Evolutionary conservation across 2,888 invertebrate species (phyloP), one percentile per base, ranked within the genome.

Genomic region (Teinopalpus imperialis): DNA sequence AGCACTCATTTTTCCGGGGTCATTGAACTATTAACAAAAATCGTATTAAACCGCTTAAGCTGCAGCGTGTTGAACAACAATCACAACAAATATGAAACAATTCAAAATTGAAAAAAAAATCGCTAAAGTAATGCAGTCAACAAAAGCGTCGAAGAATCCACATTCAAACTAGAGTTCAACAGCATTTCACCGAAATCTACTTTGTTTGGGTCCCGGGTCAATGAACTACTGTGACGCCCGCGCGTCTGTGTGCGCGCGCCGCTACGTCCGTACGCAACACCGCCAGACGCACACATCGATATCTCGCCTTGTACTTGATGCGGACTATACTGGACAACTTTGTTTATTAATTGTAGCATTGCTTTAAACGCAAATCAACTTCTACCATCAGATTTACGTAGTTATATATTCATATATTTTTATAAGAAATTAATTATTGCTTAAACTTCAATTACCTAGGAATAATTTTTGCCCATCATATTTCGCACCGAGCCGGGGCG

Each of bases 141-240:
- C 63, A 66, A 71, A 69, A 66, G 60, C 63, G 62, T 63, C 67
- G 65, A 67, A 64, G 77, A 74, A 74, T 74, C 78, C 69, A 73
- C 77, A 74, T 79, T 79, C 75, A 71, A 79, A 76, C 81, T 82
- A 79, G 82, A 80, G 88, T 87, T 87, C 87, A 87, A 85, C 76
- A 85, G 75, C 87, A 80, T 83, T 86, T 83, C 85, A 87, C 86
- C 87, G 82, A 87, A 88, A 82, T 86, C 82, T 79, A 86, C 86
- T 82, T 85, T 87, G 87, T 88, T 87, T 87, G 86, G 87, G 87
- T 83, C 81, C 78, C 61, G 70, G 89, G 82, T 85, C 86, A 72
- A 74, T 61, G 88, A 79, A 71, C 83, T 66, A 61, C 59, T 66
- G 72, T 81, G 82, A 81, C 82, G 85, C 77, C 75, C 56, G 54